Conservation (phyloP, 2,113 vertebrate species). For the Chloropsis hardwickii region DNA sequence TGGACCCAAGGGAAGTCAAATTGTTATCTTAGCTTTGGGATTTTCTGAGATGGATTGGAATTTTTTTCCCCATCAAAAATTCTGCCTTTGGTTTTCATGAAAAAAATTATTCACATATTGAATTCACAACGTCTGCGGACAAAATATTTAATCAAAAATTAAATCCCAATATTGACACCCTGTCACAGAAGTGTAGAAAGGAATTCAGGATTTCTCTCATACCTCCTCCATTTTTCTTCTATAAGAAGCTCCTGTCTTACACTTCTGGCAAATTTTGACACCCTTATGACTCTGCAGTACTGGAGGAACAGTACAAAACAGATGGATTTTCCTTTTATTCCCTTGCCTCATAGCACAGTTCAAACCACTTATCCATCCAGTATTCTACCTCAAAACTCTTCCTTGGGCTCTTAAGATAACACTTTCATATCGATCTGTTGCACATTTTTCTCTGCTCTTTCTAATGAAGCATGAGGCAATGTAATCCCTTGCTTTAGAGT, state of each 20-base stretch:
- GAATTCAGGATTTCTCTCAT: not conserved
- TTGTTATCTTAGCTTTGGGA: not conserved
- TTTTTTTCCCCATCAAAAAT: not conserved
- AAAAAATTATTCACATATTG: not conserved
- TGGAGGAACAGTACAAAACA: not conserved
- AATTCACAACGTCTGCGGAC: not conserved
- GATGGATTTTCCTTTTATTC: not conserved
- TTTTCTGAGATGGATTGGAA: not conserved
- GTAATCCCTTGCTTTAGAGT: not conserved
- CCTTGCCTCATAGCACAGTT: not conserved
- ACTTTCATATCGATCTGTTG: not conserved
- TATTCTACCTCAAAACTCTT: not conserved
- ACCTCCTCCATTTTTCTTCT: not conserved
- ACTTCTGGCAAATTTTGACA: not conserved
- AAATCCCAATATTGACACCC: not conserved
- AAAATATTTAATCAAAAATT: not conserved
- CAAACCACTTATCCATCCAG: not conserved
- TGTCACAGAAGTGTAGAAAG: not conserved
- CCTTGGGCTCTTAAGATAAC: not conserved
- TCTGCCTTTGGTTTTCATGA: not conserved
- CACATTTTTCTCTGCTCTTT: not conserved
- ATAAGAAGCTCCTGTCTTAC: not conserved
- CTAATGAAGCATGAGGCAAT: not conserved
- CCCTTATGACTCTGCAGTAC: not conserved
- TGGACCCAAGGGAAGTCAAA: not conserved